phyloP scores from a whole-genome alignment of 2,888 invertebrate species.

The Vanessa cardui region DNA sequence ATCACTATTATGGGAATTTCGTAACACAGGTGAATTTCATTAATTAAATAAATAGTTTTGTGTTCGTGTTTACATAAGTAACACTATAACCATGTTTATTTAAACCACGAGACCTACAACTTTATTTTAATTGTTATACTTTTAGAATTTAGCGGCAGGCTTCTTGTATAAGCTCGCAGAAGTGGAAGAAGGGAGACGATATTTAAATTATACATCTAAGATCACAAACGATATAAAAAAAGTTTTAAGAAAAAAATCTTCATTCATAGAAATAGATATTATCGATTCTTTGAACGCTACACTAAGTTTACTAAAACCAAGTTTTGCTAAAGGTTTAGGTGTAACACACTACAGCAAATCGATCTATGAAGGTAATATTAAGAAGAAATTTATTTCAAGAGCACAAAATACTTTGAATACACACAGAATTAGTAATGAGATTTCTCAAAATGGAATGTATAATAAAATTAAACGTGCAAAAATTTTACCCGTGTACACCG shows the following conservation, averaged over 20 bases:
- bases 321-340: slow-evolving; percentile 49
- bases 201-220: slow-evolving; percentile 68
- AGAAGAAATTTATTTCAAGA: slow-evolving; percentile 51
- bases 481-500: slow-evolving; percentile 52
- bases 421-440: slow-evolving; percentile 28
- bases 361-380: slow-evolving; percentile 50
- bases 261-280: slow-evolving; percentile 53
- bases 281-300: slow-evolving; percentile 56
- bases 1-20: slow-evolving; percentile 52
- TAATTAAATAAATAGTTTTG: no score
- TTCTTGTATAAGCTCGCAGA: slow-evolving; percentile 61
- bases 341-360: slow-evolving; percentile 58
- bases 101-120: not conserved
- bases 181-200: slow-evolving; percentile 69
- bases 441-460: slow-evolving; percentile 36
- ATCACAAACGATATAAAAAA: slow-evolving; percentile 66
- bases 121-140: slow-evolving; percentile 35
- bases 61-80: no score
- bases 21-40: slow-evolving; percentile 55
- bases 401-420: slow-evolving; percentile 43
- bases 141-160: slow-evolving; percentile 60
- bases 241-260: slow-evolving; percentile 56
- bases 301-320: slow-evolving; percentile 57
- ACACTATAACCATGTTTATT: no score
- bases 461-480: slow-evolving; percentile 46